Percentiles rank a stretch among this genome's conserved stretches.
phyloP scores from a whole-genome alignment of 1,140 invertebrate species.

The Laupala kohalensis region DNA sequence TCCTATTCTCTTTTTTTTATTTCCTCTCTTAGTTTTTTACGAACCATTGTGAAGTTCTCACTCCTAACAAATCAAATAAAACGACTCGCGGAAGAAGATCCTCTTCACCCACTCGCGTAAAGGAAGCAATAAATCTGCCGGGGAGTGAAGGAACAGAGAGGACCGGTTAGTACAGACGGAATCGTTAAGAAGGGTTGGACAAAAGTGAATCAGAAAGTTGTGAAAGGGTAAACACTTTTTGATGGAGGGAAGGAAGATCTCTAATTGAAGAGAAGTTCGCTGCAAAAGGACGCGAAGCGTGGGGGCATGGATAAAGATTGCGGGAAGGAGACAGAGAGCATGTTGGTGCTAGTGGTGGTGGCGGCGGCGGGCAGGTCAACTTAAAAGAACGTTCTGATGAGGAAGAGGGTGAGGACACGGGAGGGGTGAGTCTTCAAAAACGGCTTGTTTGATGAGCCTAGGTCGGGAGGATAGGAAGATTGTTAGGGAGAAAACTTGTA shows the following conservation, averaged over 20 bases:
- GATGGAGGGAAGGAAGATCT: neutral
- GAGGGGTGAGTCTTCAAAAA: neutral
- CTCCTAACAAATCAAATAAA: neutral
- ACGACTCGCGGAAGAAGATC: neutral
- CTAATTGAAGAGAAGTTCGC: neutral
- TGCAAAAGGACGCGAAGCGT: neutral
- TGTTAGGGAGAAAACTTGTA: too few species aligned
- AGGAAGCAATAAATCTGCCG: neutral
- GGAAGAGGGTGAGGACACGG: neutral
- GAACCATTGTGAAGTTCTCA: neutral
- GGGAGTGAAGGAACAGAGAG: neutral
- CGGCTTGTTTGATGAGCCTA: neutral
- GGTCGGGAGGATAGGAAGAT: neutral
- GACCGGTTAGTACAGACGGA: neutral
- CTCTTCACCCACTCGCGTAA: neutral
- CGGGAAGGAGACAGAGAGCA: neutral
- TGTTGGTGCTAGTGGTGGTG: neutral
- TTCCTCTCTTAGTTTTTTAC: too few species aligned
- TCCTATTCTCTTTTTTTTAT: too few species aligned
- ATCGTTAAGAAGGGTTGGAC: neutral
- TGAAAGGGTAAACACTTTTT: neutral
- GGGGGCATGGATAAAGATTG: neutral
- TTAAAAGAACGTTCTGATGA: too few species aligned
- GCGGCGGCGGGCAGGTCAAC: neutral
- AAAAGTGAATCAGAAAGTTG: neutral